Evolutionary conservation across 2,113 vertebrate species (phyloP).

Genomic region (Plecotus auritus): DNA sequence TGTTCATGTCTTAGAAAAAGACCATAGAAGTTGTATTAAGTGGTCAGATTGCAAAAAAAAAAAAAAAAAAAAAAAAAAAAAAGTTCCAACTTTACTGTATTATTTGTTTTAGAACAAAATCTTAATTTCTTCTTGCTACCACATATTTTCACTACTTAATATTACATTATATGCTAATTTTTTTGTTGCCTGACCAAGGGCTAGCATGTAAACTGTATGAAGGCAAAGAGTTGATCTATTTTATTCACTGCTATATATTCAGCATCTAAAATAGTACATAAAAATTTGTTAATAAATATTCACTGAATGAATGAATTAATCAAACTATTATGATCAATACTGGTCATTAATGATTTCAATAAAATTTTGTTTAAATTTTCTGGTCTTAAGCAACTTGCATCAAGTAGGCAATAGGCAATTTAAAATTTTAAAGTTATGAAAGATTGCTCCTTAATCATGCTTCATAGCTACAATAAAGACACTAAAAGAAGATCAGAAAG

Average conservation of each 20-base stretch:
- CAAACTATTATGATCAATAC: not conserved
- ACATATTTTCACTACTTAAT: not conserved
- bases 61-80: slow-evolving; percentile 17
- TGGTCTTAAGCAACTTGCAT: not conserved
- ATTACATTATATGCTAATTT: not conserved
- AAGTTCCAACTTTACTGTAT: not conserved
- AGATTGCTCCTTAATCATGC: not conserved
- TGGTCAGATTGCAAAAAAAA: not conserved
- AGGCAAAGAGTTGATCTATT: not conserved
- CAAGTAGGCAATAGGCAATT: not conserved
- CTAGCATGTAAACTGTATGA: not conserved
- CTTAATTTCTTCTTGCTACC: not conserved
- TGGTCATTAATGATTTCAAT: not conserved
- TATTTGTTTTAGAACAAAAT: slow-evolving; percentile 1
- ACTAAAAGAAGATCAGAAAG: not conserved
- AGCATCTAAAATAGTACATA: not conserved
- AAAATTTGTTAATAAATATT: not conserved
- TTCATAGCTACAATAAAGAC: not conserved
- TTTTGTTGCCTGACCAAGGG: not conserved
- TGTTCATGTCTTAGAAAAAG: not conserved
- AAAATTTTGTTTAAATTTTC: slow-evolving; percentile 16
- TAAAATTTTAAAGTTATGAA: not conserved
- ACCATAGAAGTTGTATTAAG: not conserved
- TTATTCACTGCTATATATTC: not conserved
- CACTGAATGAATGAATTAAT: not conserved